Percentiles rank a stretch among this genome's conserved stretches.
Conservation (phyloP, 2,113 vertebrate species). For the Opisthocomus hoazin region DNA sequence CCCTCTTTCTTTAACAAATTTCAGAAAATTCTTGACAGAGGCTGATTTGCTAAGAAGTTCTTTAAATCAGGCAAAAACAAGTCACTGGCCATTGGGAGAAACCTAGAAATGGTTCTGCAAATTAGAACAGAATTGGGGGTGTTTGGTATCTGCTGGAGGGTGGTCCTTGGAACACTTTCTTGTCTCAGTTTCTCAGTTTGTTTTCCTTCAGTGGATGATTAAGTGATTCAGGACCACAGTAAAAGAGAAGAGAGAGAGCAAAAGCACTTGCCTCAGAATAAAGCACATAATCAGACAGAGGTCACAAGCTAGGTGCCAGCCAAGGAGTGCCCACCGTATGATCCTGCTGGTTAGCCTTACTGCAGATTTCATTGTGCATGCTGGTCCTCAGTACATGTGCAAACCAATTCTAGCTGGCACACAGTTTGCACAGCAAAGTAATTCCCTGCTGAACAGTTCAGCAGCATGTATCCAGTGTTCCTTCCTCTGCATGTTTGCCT, state of each 20-base stretch:
- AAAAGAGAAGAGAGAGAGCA: not conserved
- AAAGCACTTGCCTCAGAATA: not conserved
- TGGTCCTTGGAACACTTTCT: not conserved
- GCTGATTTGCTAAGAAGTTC: not conserved
- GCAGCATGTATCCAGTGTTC: rapidly evolving
- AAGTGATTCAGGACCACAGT: not conserved
- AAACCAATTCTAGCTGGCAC: not conserved
- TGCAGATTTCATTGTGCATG: not conserved
- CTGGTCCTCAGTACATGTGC: not conserved
- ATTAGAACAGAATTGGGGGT: not conserved
- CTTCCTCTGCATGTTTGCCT: not conserved
- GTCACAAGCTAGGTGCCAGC: not conserved
- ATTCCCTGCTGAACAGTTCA: not conserved
- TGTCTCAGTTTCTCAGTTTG: not conserved
- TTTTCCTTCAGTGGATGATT: not conserved
- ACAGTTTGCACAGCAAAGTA: not conserved
- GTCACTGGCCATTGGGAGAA: not conserved
- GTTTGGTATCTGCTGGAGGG: not conserved
- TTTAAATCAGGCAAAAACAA: not conserved
- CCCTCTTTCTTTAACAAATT: not conserved
- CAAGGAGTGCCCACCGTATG: not conserved
- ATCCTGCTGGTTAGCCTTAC: not conserved
- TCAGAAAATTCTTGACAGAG: not conserved
- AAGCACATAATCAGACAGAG: not conserved
- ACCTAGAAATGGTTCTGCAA: not conserved